These are phyloP conservation scores for Loxodonta africana DNA, from an alignment of 2,113 vertebrate species.

Conservation along the genomic window DNA sequence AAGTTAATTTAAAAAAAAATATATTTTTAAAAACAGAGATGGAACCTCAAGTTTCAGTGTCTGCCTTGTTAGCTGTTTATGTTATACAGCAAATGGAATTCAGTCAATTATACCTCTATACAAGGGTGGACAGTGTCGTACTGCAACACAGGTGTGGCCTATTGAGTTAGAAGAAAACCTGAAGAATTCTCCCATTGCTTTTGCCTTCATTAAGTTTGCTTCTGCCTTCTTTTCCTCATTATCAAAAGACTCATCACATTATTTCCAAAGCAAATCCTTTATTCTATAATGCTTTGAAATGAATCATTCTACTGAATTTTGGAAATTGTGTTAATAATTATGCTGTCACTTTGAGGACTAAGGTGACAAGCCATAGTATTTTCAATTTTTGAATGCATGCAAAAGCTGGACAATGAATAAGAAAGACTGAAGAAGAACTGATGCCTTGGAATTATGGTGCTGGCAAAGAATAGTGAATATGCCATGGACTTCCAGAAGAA, in stretches of 20 bases:
- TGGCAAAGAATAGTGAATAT: not conserved
- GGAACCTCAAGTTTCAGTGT: not conserved
- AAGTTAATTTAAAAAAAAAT: too few relatives aligned
- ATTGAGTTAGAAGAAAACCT: not conserved
- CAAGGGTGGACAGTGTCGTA: not conserved
- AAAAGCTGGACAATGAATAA: too few relatives aligned
- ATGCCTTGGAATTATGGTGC: too few relatives aligned
- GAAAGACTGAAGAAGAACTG: too few relatives aligned
- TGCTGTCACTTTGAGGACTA: too few relatives aligned
- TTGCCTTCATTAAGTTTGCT: not conserved
- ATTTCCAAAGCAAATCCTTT: not conserved
- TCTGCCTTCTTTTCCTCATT: not conserved
- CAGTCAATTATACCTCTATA: not conserved
- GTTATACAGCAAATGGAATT: not conserved
- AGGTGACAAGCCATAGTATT: too few relatives aligned
- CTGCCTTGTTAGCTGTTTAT: not conserved
- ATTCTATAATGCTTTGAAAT: not conserved
- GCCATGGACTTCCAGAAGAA: too few relatives aligned
- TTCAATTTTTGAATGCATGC: too few relatives aligned
- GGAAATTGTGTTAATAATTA: conserved; percentile 18
- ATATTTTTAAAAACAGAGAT: not conserved
- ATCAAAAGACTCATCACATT: not conserved
- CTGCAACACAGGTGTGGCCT: not conserved
- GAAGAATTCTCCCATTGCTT: not conserved
- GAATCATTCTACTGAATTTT: not conserved